Percentiles rank a stretch among this genome's conserved stretches.
Conservation (phyloP, 2,888 invertebrate genomes). For the Koerneria pararmatus region DNA sequence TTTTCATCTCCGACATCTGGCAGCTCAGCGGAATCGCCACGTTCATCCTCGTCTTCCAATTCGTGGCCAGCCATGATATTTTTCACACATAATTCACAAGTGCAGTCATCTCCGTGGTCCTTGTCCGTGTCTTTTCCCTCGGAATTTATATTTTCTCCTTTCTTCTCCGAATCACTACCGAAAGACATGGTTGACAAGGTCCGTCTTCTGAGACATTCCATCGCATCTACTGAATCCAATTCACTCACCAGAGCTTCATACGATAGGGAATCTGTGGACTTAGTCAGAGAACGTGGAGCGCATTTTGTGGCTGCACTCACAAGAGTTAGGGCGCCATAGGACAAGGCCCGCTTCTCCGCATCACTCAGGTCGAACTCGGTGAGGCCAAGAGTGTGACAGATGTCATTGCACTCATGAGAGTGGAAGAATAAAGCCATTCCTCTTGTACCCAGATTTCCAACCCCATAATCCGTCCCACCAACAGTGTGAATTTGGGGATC, state of each 20-base stretch:
- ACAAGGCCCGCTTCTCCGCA: slow-evolving; percentile 26
- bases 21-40: slow-evolving; percentile 21
- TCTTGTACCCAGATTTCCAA: slow-evolving; percentile 65
- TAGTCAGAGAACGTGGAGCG: slow-evolving; percentile 10
- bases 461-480: slow-evolving; percentile 64
- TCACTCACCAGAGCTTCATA: slow-evolving; percentile 17
- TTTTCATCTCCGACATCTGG: slow-evolving; percentile 12
- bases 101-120: slow-evolving; percentile 33
- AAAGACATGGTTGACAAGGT: slow-evolving; percentile 28
- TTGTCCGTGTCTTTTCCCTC: slow-evolving; percentile 9
- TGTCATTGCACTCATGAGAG: slow-evolving; percentile 66
- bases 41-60: slow-evolving; percentile 21
- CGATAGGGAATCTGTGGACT: no score
- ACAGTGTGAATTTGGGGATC: slow-evolving; percentile 67
- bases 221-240: slow-evolving; percentile 30
- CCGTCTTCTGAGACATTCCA: slow-evolving; percentile 37
- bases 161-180: slow-evolving; percentile 11
- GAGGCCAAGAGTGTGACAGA: slow-evolving; percentile 64
- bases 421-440: slow-evolving; percentile 68
- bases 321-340: slow-evolving; percentile 9
- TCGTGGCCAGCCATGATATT: slow-evolving; percentile 24
- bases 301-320: slow-evolving; percentile 19
- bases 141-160: not conserved
- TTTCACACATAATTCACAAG: slow-evolving; percentile 30
- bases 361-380: slow-evolving; percentile 65